These are phyloP conservation scores for Argyresthia albistria DNA, from an alignment of 2,888 invertebrate genomes.

Conservation along the genomic window DNA sequence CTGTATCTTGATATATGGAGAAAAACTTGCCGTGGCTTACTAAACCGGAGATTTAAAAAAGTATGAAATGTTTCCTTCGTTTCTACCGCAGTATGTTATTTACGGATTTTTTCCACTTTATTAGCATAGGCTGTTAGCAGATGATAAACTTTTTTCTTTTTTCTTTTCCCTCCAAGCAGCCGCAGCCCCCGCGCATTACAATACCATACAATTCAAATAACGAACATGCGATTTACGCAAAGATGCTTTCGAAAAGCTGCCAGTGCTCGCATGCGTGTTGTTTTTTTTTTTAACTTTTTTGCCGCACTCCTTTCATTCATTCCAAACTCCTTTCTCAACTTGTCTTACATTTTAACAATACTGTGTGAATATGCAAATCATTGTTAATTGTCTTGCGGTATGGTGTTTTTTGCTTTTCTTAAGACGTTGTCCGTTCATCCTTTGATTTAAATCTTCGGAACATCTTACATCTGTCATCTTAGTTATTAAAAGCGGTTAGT, in stretches of 20 bases:
- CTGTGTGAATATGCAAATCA: conserved; percentile 61
- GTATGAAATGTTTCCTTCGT: conserved; percentile 5
- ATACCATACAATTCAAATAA: conserved; percentile 47
- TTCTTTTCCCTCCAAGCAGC: background rate
- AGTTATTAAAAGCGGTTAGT: conserved; percentile 39
- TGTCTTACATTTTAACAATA: conserved; percentile 24
- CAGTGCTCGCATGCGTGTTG: conserved; percentile 23
- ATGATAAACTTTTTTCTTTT: conserved; percentile 1
- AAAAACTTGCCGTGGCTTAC: conserved; percentile 1
- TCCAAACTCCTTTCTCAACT: conserved; percentile 28
- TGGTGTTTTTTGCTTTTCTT: conserved; percentile 26
- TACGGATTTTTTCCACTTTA: background rate
- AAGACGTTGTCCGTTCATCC: conserved; percentile 20
- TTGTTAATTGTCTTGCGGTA: conserved; percentile 41
- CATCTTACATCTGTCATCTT: conserved; percentile 62
- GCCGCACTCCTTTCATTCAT: conserved; percentile 29
- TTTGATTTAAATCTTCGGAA: conserved; percentile 10
- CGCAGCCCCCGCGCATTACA: conserved; percentile 11
- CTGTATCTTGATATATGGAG: conserved; percentile 4
- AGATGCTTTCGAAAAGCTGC: conserved; percentile 47
- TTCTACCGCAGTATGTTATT: conserved; percentile 1
- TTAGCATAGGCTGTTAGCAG: background rate
- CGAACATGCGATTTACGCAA: conserved; percentile 44
- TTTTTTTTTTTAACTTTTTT: no score
- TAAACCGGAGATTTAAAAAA: conserved; percentile 3